Conservation (phyloP, 2,113 vertebrate species). For the Zosterops pallidus region DNA sequence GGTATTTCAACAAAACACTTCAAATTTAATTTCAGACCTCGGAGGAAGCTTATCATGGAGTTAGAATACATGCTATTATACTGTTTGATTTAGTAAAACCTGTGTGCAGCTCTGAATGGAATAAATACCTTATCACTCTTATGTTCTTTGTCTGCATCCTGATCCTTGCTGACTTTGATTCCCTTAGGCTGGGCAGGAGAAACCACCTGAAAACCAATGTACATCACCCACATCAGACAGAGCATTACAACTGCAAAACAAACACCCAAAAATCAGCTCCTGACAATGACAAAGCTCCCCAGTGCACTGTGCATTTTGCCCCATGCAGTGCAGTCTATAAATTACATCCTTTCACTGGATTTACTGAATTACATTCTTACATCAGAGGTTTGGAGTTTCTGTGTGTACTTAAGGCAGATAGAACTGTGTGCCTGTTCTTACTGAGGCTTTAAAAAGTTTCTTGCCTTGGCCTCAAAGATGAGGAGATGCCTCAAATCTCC, state of each 20-base stretch:
- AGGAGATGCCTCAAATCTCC: background rate
- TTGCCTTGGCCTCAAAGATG: background rate
- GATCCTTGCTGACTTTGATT: slow-evolving; percentile 35
- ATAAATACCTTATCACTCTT: slow-evolving; percentile 71
- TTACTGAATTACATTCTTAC: background rate
- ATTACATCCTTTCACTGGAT: background rate
- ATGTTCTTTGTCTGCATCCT: slow-evolving; percentile 37
- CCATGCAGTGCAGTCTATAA: background rate
- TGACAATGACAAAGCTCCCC: background rate
- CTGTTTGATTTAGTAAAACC: background rate
- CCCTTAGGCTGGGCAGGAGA: slow-evolving; percentile 47
- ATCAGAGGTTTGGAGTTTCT: background rate
- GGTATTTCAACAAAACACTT: slow-evolving; percentile 31
- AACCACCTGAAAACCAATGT: slow-evolving; percentile 56
- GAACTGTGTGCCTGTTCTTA: background rate
- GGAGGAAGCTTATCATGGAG: background rate
- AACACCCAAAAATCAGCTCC: background rate
- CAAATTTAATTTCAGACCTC: background rate
- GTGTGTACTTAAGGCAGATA: background rate
- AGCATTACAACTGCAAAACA: background rate
- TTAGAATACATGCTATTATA: background rate
- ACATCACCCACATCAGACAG: background rate
- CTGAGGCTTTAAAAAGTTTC: background rate
- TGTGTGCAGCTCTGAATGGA: background rate
- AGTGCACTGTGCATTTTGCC: background rate